Base-by-base conservation (phyloP, 1,140 invertebrate species). In the Akabosia matsudoensis region DNA sequence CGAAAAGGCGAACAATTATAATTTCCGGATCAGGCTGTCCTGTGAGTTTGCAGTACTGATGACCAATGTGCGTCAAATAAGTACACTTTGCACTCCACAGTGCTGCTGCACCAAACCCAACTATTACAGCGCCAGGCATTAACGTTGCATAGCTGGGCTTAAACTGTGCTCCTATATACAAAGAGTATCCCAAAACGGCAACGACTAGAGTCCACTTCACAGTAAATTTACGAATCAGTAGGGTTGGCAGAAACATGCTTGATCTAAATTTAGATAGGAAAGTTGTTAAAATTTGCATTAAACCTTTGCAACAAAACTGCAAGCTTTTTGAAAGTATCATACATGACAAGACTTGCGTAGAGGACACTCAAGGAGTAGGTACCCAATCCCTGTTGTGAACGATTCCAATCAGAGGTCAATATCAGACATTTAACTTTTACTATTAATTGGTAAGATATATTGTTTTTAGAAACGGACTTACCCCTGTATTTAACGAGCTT, bases 161-260 rank as follows among this genome's bases (percentile, higher is more conserved):
- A 82, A 98, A 96, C 85, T 98, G 96, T 1, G 94, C 92, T 4
- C 88, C 93, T 82, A 98, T 96, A 86, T 98, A 99, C 0, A 94
- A 90, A 10, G 92, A 92, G 86, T 98, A 98, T 83, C 94, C 94
- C 37, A 95, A 83, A 91, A 97, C 94, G 13, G 93, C 95, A 18
- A 93, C 82, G 75, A 94, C 94, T 16, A 98, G 87, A 0, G 96
- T 97, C 93, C 95, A 96, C 86, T 98, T 98, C 72, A 95, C 95
- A 10, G 95, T 97, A 75, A 98, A 87, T 82, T 91, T 89, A 13
- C 61, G 61, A 30, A 67, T 67, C 7, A 67, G 61, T 30, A 10
- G 31, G 13, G 61, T 67, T 28, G 61, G 61, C 61, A 30, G 13
- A 22, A 67, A 67, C 61, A 67, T 67, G 61, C 61, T 67, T 7